phyloP scores from a whole-genome alignment of 2,797 vertebrate genomes.

The Acanthornis magna region DNA sequence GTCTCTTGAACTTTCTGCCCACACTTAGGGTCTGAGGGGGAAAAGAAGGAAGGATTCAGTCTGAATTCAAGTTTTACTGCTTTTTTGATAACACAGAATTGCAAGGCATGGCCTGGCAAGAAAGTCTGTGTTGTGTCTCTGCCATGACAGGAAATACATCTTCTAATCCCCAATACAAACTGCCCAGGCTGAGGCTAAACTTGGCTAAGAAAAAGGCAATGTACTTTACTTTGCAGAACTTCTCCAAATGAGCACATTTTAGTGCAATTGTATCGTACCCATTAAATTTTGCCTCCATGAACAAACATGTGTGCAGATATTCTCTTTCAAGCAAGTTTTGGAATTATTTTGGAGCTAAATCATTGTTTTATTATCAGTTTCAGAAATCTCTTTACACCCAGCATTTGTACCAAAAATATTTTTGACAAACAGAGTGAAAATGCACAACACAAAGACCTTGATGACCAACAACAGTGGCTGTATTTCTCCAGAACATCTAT shows the following conservation, averaged over 20 bases:
- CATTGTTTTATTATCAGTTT: neutral
- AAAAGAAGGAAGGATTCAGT: neutral
- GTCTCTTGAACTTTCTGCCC: constrained; percentile 46
- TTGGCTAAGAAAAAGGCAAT: neutral
- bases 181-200: neutral
- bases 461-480: neutral
- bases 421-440: neutral
- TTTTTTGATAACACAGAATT: neutral
- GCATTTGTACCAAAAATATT: neutral
- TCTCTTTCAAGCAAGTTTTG: neutral
- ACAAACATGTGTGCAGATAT: neutral
- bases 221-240: neutral
- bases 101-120: neutral
- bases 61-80: neutral
- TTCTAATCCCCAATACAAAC: neutral
- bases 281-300: neutral
- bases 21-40: constrained; percentile 44
- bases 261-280: neutral
- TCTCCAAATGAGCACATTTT: neutral
- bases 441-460: neutral
- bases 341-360: neutral
- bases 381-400: neutral
- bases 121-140: neutral
- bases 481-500: neutral
- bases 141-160: neutral